These are phyloP conservation scores for Cinclus cinclus DNA, from an alignment of 2,113 vertebrate species.

Conservation along the genomic window DNA sequence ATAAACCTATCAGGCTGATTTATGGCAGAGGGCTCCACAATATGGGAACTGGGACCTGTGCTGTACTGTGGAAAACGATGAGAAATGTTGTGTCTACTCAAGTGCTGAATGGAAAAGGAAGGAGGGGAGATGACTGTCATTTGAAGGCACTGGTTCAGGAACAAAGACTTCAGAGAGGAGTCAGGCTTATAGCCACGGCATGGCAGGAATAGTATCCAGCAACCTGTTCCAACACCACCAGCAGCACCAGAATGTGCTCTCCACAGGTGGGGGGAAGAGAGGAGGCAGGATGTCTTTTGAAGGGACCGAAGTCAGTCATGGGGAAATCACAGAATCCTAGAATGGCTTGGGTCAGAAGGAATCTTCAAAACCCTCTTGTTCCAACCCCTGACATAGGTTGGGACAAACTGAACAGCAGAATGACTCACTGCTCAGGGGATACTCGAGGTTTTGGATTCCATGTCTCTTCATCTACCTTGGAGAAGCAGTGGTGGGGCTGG, in stretches of 20 bases:
- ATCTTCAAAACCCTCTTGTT: neutral
- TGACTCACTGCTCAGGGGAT: neutral
- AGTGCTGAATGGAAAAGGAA: neutral
- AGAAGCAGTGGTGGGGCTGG: neutral
- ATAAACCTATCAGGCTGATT: conserved; percentile 69
- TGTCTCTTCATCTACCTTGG: neutral
- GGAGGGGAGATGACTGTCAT: neutral
- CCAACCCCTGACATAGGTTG: neutral
- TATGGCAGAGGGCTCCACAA: conserved; percentile 49
- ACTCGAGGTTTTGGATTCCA: neutral
- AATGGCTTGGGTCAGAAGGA: neutral
- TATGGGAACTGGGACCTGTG: conserved; percentile 44
- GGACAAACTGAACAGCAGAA: neutral
- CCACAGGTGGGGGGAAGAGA: neutral
- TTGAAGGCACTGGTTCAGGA: neutral
- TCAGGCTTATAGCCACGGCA: neutral
- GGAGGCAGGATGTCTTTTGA: neutral
- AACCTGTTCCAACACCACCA: neutral
- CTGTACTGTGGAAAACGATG: neutral
- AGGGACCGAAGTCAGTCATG: neutral
- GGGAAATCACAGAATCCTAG: neutral
- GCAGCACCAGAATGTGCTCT: neutral
- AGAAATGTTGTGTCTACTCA: conserved; percentile 46
- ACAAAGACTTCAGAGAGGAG: neutral
- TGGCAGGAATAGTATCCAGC: neutral